A percentile compares a stretch with the other conserved stretches of the same genome.
These are phyloP conservation scores for Microchrysa polita DNA, from an alignment of 2,888 invertebrate species.

Conservation along the genomic window DNA sequence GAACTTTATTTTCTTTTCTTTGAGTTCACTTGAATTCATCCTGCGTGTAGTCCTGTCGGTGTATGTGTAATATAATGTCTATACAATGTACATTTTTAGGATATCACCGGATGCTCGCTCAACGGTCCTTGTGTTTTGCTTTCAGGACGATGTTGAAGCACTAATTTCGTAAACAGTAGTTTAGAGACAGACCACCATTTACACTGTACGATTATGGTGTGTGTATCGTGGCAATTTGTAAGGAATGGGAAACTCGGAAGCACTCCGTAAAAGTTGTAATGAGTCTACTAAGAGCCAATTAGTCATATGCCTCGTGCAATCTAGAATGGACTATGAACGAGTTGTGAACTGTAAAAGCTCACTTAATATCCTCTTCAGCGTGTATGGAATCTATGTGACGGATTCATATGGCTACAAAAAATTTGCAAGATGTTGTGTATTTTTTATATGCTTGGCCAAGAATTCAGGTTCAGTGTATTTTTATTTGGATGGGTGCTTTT, in stretches of 20 bases:
- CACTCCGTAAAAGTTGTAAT: slow-evolving; percentile 20
- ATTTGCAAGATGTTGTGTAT: neutral
- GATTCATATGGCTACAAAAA: neutral
- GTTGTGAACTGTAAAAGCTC: slow-evolving; percentile 11
- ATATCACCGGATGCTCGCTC: neutral
- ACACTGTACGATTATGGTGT: neutral
- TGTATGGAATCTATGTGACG: no score
- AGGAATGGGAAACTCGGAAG: slow-evolving; percentile 3
- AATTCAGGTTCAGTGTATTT: neutral
- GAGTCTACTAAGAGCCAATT: slow-evolving; percentile 28
- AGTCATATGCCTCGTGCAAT: slow-evolving; percentile 9
- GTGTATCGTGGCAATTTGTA: neutral
- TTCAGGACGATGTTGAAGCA: neutral
- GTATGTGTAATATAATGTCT: no score
- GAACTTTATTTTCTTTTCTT: neutral
- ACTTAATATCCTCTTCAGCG: neutral
- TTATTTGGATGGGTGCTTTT: slow-evolving; percentile 9
- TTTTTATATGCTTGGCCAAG: neutral
- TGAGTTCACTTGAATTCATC: slow-evolving; percentile 1
- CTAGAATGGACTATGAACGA: neutral
- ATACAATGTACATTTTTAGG: neutral
- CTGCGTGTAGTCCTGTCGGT: neutral
- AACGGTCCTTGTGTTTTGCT: neutral
- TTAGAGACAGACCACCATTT: neutral
- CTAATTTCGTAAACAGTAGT: neutral